These are phyloP conservation scores for Orycteropus afer DNA, from an alignment of 2,113 vertebrate genomes.

Conservation along the genomic window DNA sequence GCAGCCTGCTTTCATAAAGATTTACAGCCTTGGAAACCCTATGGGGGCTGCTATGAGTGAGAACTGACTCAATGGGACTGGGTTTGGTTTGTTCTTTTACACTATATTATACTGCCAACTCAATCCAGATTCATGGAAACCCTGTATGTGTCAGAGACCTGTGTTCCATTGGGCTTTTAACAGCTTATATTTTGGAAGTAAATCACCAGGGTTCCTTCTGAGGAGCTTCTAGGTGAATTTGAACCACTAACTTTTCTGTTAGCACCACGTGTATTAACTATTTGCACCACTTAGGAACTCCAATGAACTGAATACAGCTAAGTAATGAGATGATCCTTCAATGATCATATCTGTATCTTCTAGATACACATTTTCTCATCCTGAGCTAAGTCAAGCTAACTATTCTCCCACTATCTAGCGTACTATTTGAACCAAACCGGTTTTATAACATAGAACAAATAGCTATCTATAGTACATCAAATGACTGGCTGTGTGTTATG, in stretches of 20 bases:
- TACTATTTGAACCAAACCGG: neutral
- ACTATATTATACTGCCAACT: neutral
- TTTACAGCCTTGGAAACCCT: no score
- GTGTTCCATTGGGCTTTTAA: neutral
- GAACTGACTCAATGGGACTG: no score
- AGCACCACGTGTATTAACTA: no score
- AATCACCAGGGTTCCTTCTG: neutral
- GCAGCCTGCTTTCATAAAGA: no score
- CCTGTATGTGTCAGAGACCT: no score
- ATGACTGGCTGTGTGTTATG: neutral
- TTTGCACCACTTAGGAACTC: neutral
- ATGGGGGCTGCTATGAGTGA: no score
- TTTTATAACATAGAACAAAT: neutral
- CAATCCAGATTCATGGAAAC: neutral
- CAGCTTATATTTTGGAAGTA: neutral
- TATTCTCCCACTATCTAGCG: slow-evolving; percentile 10
- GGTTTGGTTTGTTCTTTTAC: no score
- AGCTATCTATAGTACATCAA: neutral
- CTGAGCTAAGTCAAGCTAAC: neutral
- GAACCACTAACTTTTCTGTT: neutral
- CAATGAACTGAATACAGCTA: neutral
- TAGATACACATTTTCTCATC: slow-evolving; percentile 9
- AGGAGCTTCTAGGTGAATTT: neutral
- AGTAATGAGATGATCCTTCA: neutral
- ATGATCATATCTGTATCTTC: neutral